Conservation (phyloP, 2,888 invertebrate species). For the Melanophora roralis region DNA sequence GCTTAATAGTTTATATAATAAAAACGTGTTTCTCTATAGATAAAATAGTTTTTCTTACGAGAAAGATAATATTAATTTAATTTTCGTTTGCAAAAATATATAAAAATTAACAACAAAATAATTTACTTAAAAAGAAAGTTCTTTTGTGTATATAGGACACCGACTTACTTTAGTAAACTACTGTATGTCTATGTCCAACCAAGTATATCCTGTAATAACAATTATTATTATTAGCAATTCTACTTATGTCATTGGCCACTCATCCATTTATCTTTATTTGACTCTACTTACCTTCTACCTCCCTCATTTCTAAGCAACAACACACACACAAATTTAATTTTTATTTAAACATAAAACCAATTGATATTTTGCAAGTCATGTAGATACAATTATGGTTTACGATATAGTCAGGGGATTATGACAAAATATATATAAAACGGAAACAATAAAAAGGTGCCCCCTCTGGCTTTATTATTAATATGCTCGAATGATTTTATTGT, state of each 20-base stretch:
- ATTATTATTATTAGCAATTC: not conserved
- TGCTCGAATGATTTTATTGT: not conserved
- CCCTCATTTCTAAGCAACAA: not conserved
- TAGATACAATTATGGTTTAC: slow-evolving; percentile 6
- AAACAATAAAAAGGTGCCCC: not conserved
- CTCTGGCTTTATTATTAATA: not conserved
- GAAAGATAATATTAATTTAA: too few relatives aligned
- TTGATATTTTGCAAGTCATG: not conserved
- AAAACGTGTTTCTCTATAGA: too few relatives aligned
- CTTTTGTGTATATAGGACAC: not conserved
- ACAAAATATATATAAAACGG: not conserved
- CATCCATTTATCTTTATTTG: not conserved
- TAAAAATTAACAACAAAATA: not conserved
- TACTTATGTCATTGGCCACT: not conserved
- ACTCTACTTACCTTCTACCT: not conserved
- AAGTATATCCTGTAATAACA: not conserved
- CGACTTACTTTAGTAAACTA: not conserved
- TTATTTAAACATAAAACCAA: not conserved
- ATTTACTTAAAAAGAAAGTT: not conserved
- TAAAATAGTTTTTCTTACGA: too few relatives aligned
- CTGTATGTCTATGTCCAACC: not conserved
- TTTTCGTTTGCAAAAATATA: not conserved
- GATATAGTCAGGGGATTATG: not conserved
- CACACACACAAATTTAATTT: not conserved
- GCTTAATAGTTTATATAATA: too few relatives aligned